Evolutionary conservation across 2,888 invertebrate genomes (phyloP).

Genomic region (Eretmocerus hayati): DNA sequence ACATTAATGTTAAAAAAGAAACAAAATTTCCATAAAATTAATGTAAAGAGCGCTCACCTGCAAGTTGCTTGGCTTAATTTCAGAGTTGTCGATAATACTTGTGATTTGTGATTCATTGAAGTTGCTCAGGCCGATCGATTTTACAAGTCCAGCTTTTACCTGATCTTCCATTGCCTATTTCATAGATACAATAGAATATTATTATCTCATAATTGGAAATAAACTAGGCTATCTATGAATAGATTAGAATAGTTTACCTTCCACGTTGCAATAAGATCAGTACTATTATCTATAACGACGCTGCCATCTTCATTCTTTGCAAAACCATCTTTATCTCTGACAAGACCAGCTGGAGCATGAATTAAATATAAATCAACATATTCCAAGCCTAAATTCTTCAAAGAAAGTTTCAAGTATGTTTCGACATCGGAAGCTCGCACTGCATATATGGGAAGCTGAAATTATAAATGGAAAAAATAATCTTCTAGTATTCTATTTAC

Average conservation of each 20-base stretch:
- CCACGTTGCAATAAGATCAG: slow-evolving; percentile 65
- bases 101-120: slow-evolving; percentile 65
- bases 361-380: slow-evolving; percentile 74
- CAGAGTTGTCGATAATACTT: slow-evolving; percentile 54
- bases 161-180: slow-evolving; percentile 63
- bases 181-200: not conserved
- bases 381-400: slow-evolving; percentile 56
- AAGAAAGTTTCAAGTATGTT: slow-evolving; percentile 58
- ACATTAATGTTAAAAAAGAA: too few species aligned
- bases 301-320: slow-evolving; percentile 53
- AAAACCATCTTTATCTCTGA: slow-evolving; percentile 50
- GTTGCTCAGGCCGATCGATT: slow-evolving; percentile 73
- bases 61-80: slow-evolving; percentile 64
- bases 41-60: too few species aligned
- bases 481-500: not conserved
- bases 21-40: too few species aligned
- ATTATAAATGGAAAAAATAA: not conserved
- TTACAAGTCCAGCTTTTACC: slow-evolving; percentile 57
- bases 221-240: not conserved
- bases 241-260: slow-evolving; percentile 47
- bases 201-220: not conserved
- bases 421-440: slow-evolving; percentile 61
- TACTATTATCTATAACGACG: slow-evolving; percentile 55
- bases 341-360: slow-evolving; percentile 67
- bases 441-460: slow-evolving; percentile 62